Evolutionary conservation across 2,888 invertebrate species (phyloP).

Genomic region (Dryobota labecula): DNA sequence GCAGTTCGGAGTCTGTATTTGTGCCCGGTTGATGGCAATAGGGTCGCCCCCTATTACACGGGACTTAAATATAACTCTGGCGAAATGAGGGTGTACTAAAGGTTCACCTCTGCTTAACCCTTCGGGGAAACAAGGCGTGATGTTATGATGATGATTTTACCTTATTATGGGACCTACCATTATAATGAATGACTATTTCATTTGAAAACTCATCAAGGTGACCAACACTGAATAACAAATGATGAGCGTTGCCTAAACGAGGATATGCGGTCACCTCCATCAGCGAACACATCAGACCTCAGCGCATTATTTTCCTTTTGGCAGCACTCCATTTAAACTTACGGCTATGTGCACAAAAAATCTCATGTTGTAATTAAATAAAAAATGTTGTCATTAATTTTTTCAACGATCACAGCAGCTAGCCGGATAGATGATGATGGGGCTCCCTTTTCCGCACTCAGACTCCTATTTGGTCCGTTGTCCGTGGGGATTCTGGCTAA

Average conservation of each 20-base stretch:
- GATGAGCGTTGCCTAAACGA: slow-evolving; percentile 24
- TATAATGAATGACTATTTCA: slow-evolving; percentile 34
- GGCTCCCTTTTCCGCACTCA: too few species aligned
- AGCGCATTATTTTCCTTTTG: background rate
- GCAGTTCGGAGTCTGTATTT: too few species aligned
- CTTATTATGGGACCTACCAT: background rate
- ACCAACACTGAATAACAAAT: slow-evolving; percentile 28
- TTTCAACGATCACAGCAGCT: background rate
- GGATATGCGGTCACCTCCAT: slow-evolving; percentile 49
- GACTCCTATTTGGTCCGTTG: too few species aligned
- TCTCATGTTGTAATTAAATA: background rate
- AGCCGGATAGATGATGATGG: too few species aligned
- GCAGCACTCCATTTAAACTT: background rate
- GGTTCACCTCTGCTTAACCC: too few species aligned
- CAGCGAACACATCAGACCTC: slow-evolving; percentile 5
- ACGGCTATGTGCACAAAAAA: background rate
- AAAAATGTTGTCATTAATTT: background rate
- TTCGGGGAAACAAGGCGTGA: too few species aligned
- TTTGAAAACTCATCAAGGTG: slow-evolving; percentile 45
- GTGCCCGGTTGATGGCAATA: too few species aligned
- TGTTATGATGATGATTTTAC: too few species aligned
- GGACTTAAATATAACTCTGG: too few species aligned
- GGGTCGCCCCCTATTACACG: too few species aligned
- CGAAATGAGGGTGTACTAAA: too few species aligned
- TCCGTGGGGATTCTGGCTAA: too few species aligned